phyloP scores from a whole-genome alignment of 2,888 invertebrate species.

The Orthosia gothica region DNA sequence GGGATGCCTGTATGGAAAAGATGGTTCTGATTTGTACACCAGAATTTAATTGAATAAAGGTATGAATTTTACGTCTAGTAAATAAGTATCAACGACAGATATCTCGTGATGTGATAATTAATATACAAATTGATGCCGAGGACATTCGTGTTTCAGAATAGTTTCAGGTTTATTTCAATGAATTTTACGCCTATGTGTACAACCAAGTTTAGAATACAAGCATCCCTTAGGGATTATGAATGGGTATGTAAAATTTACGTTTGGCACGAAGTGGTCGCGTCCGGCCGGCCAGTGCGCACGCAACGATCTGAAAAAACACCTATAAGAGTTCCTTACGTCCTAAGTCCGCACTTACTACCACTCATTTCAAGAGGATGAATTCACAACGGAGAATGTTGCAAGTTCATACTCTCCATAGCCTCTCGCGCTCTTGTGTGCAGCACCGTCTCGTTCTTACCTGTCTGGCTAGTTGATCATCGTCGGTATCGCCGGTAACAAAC shows the following conservation, averaged over 20 bases:
- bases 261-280: constrained; percentile 82
- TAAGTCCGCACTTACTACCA: constrained; percentile 60
- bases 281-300: constrained; percentile 77
- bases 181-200: neutral
- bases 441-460: constrained; percentile 91
- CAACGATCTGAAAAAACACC: constrained; percentile 87
- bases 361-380: constrained; percentile 79
- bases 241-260: constrained; percentile 83
- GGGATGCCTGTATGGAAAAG: constrained; percentile 68
- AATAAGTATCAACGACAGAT: neutral
- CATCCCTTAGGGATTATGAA: constrained; percentile 64
- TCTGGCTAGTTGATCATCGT: constrained; percentile 92
- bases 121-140: constrained; percentile 10
- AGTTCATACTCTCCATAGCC: constrained; percentile 82
- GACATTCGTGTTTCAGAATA: neutral
- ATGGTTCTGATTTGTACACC: constrained; percentile 8
- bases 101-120: constrained; percentile 16
- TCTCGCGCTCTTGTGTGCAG: constrained; percentile 35
- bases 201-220: constrained; percentile 52
- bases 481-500: constrained; percentile 94
- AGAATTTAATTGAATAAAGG: neutral
- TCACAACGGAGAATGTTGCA: constrained; percentile 79
- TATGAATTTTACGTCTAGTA: neutral
- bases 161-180: constrained; percentile 1
- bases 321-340: constrained; percentile 83